These are phyloP conservation scores for Dasysyrphus tricinctus DNA, from an alignment of 2,888 invertebrate species.

Conservation along the genomic window DNA sequence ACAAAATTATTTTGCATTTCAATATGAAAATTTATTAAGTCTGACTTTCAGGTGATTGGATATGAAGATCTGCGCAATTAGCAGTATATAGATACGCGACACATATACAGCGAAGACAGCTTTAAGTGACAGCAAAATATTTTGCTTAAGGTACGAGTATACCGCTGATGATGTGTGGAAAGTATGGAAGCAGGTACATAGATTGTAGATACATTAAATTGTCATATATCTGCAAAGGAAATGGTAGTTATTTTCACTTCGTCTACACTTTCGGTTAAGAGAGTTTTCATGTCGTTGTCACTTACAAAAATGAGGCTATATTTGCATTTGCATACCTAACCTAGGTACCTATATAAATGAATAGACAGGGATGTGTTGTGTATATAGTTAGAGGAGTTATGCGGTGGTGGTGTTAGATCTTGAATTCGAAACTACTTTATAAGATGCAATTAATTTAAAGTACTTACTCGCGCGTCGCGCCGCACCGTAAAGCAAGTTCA, in stretches of 20 bases:
- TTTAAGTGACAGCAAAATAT: constrained; percentile 14
- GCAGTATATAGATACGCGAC: constrained; percentile 10
- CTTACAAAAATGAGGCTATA: constrained; percentile 30
- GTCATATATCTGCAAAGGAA: constrained; percentile 31
- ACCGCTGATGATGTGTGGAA: background rate
- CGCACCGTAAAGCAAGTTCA: constrained; percentile 1
- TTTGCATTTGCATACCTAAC: constrained; percentile 41
- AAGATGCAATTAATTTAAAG: constrained; percentile 35
- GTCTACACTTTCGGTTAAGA: constrained; percentile 41
- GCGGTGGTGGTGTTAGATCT: background rate
- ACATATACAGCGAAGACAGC: constrained; percentile 15
- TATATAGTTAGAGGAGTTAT: background rate
- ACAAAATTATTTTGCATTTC: constrained; percentile 21
- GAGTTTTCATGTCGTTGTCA: constrained; percentile 66
- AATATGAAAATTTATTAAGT: constrained; percentile 7
- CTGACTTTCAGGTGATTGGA: constrained; percentile 10
- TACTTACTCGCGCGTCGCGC: background rate
- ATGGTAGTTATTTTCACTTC: constrained; percentile 36
- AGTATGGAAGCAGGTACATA: constrained; percentile 14
- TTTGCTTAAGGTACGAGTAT: background rate
- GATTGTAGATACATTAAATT: constrained; percentile 19
- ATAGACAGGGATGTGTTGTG: background rate
- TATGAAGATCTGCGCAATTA: constrained; percentile 28
- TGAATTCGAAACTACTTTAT: constrained; percentile 12
- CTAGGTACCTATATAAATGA: background rate